Base-by-base conservation (phyloP, 2,113 vertebrate species). In the Dasyurus viverrinus region DNA sequence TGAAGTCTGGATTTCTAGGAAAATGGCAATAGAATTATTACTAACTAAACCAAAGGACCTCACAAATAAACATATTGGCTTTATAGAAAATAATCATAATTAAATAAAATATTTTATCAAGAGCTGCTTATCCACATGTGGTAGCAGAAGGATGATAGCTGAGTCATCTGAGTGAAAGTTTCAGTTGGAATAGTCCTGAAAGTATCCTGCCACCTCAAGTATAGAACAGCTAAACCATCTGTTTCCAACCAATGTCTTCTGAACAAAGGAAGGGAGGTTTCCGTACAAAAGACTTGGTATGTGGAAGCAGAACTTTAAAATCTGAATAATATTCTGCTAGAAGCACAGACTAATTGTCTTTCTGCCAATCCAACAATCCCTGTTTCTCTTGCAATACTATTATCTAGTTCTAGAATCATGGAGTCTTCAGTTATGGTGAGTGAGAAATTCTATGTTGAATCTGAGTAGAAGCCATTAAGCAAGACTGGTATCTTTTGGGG, bases 51-150 rank as follows among this genome's bases (percentile, higher is more conserved):
- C 68, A 84, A 84, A 84, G n/a, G 23, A 84, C n/a, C 68, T 84
- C n/a, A 84, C 68, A 84, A 84, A 84, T 84, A 84, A 84, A 84
- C 68, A 84, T 84, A 84, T 84, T 84, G 68, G n/a, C 68, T 84
- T 84, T 84, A 42, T 84, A 16, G n/a, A 84, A 84, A 84, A 42
- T 84, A 22, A 42, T 84, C n/a, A 84, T 6, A 84, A 42, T 84
- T 42, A 84, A 84, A 84, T 84, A 84, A 84, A 84, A 84, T 84
- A 2, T 84, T 84, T 84, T 6, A 84, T n/a, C n/a, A n/a, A 84
- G n/a, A 42, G n/a, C n/a, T 84, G n/a, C 19, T 19, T 42, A 42
- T 84, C 36, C 68, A 84, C 68, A 42, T 84, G 68, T 42, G 36
- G 68, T 42, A 84, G 60, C 60, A 76, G 60, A 76, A 76, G 36